These are phyloP conservation scores for Tiliacea citrago DNA, from an alignment of 2,888 invertebrate genomes.

Conservation along the genomic window DNA sequence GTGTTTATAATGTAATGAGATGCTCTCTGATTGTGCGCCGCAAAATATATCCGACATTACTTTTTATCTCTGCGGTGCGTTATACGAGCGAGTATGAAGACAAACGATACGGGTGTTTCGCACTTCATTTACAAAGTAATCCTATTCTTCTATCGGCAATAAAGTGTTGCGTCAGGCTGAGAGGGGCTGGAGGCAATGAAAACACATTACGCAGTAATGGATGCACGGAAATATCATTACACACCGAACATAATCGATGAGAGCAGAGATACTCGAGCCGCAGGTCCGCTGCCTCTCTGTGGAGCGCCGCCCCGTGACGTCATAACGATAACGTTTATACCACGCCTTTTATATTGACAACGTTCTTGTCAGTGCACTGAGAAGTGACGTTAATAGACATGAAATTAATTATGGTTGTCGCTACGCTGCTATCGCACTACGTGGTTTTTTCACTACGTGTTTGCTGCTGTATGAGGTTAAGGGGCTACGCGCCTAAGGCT, in stretches of 20 bases:
- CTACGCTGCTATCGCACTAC: background rate
- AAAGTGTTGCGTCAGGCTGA: conserved; percentile 6
- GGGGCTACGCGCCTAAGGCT: background rate
- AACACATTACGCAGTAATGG: conserved; percentile 46
- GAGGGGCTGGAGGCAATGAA: background rate
- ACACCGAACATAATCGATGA: background rate
- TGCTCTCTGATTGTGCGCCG: background rate
- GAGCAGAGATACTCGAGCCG: background rate
- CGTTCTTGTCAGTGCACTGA: background rate
- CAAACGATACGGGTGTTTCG: conserved; percentile 16
- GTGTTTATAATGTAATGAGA: conserved; percentile 5
- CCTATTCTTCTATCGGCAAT: conserved; percentile 40
- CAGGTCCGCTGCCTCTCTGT: too few species aligned
- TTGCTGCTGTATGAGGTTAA: background rate
- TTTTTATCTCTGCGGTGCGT: background rate
- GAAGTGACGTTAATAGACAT: background rate
- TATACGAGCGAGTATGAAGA: background rate
- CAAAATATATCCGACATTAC: background rate
- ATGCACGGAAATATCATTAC: conserved; percentile 33
- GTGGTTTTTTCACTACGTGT: background rate
- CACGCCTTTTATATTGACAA: background rate
- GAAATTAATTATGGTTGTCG: too few species aligned
- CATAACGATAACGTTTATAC: background rate
- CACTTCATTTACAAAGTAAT: conserved; percentile 50
- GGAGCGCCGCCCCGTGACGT: background rate